Evolutionary conservation across 2,888 invertebrate species (phyloP), one percentile per base, ranked within the genome.

Genomic region (Orthosia gothica): DNA sequence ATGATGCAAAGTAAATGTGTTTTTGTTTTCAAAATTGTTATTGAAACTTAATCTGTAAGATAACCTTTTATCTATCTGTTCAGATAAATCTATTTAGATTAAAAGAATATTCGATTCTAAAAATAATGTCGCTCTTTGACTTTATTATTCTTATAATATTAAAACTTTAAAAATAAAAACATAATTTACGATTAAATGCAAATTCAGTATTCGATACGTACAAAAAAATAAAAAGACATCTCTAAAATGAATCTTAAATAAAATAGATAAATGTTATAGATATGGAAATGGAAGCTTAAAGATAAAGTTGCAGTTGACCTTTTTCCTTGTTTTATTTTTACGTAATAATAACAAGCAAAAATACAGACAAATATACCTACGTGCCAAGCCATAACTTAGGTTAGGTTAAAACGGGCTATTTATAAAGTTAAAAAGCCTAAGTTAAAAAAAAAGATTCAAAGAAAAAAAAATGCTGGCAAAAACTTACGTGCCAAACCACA

Each of bases 51-150:
- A 64, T 50, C 12, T 50, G 12, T 57, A 15, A 40, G 32, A 64
- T 63, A 26, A 74, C 40, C 57, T 74, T 64, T 74, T 32, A 9
- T 23, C 16, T 74, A 32, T 57, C n/a, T 55, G 12, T 58, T 23
- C 7, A 47, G 2, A 59, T 32, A n/a, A 12, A 54, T 67, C 3
- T 75, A 18, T 40, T 62, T 5, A 59, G 16, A 66, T 75, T 26
- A 5, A 13, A 15, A 32, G 3, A 20, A 9, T 12, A 20, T 23
- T 20, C 20, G 4, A 15, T 52, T 71, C 15, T 70, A 59, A 52
- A 52, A 49, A 71, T 52, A 70, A n/a, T 58, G 9, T n/a, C 20
- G 20, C 12, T 71, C 18, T 71, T n/a, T 50, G n/a, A 26, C 23
- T 16, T 40, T 63, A 55, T 23, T 49, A 26, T n/a, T 15, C 13